phyloP scores from a whole-genome alignment of 2,797 vertebrate genomes.

The Myotis findleyi region DNA sequence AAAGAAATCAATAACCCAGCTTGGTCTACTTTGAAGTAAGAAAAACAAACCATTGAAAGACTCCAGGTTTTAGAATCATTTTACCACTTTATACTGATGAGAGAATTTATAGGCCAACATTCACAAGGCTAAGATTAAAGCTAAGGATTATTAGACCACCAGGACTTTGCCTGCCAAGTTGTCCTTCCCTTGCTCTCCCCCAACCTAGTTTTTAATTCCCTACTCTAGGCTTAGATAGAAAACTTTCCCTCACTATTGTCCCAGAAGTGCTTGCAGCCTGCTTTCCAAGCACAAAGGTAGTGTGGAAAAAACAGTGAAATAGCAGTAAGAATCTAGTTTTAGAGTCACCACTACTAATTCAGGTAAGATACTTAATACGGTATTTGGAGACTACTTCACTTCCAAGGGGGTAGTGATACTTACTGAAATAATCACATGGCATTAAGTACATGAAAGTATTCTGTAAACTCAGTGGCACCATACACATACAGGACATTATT shows the following conservation, averaged over 20 bases:
- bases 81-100: neutral
- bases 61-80: slow-evolving; percentile 4
- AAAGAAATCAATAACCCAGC: neutral
- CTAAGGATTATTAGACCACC: neutral
- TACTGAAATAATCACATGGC: neutral
- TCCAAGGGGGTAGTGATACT: neutral
- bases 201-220: slow-evolving; percentile 16
- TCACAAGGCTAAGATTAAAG: neutral
- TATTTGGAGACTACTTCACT: neutral
- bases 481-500: neutral
- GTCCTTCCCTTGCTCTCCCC: neutral
- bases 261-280: neutral
- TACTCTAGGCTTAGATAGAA: neutral
- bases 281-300: neutral
- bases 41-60: neutral
- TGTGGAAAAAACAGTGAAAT: neutral
- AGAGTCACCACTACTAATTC: neutral
- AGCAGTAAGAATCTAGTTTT: neutral
- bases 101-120: neutral
- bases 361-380: neutral
- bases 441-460: neutral
- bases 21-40: neutral
- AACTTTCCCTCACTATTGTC: neutral
- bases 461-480: neutral
- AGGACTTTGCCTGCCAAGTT: neutral